Evolutionary conservation across 2,888 invertebrate species (phyloP).

Genomic region (Nomada ferruginata): DNA sequence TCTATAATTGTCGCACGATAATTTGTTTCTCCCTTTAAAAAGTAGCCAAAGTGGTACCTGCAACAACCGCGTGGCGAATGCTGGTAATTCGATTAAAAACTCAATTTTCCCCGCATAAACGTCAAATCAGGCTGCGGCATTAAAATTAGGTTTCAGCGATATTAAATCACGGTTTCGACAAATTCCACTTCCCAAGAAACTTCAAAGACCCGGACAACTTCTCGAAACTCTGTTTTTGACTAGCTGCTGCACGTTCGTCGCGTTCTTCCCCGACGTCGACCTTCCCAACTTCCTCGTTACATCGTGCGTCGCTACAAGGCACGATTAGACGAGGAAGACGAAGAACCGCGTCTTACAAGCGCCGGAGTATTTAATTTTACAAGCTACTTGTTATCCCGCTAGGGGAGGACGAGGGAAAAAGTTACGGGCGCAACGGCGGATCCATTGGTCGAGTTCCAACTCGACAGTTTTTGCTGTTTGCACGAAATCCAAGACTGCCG

Average conservation of each 20-base stretch:
- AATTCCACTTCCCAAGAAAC: background rate
- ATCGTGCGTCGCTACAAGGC: background rate
- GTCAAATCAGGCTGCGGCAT: too few species aligned
- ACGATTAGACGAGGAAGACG: background rate
- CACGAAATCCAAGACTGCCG: slow-evolving; percentile 73
- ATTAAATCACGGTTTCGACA: background rate
- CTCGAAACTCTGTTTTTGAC: background rate
- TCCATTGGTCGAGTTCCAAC: slow-evolving; percentile 77
- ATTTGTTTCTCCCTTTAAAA: too few species aligned
- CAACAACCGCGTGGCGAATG: too few species aligned
- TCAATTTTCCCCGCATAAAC: too few species aligned
- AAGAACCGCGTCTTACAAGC: slow-evolving; percentile 42
- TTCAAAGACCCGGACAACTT: too few species aligned
- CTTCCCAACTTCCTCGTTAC: background rate
- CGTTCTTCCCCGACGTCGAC: background rate
- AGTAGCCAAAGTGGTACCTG: too few species aligned
- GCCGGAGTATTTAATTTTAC: slow-evolving; percentile 65
- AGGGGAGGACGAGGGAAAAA: slow-evolving; percentile 46
- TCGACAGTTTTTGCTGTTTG: slow-evolving; percentile 75
- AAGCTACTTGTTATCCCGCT: slow-evolving; percentile 68
- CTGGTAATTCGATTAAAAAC: too few species aligned
- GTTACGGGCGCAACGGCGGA: slow-evolving; percentile 65
- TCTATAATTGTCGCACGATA: too few species aligned
- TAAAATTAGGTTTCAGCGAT: too few species aligned
- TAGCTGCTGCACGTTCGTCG: background rate